Conservation (phyloP, 2,113 vertebrate genomes). For the Xenotilapia longispinis region DNA sequence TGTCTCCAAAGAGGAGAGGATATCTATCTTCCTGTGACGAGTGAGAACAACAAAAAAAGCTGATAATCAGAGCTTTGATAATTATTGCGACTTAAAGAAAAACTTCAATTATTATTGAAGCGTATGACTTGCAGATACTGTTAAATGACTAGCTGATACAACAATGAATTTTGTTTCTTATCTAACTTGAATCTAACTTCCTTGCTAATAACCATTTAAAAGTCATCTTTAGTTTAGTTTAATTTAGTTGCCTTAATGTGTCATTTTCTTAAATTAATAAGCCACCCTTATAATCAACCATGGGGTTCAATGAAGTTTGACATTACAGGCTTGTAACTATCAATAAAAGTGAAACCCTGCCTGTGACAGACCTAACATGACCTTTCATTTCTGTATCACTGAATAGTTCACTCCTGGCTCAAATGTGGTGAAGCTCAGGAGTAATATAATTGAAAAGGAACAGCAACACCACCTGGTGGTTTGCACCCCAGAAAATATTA, state of each 20-base stretch:
- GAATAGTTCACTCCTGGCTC: neutral
- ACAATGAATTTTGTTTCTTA: neutral
- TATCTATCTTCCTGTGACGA: accelerated
- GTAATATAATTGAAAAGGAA: neutral
- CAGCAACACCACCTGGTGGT: neutral
- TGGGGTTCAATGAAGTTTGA: neutral
- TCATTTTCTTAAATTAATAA: neutral
- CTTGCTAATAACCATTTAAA: neutral
- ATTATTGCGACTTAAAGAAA: neutral
- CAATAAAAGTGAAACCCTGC: neutral
- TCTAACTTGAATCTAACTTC: neutral
- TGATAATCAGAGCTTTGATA: neutral
- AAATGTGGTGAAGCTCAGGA: neutral
- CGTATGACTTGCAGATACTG: neutral
- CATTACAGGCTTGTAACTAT: neutral
- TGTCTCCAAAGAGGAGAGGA: neutral
- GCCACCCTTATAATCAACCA: accelerated
- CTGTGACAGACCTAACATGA: neutral
- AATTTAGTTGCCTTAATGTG: neutral
- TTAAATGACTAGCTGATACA: neutral
- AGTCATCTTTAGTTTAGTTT: neutral
- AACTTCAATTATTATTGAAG: neutral
- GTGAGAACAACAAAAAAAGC: neutral
- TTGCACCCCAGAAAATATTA: neutral
- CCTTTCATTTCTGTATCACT: accelerated